phyloP scores from a whole-genome alignment of 2,113 vertebrate genomes.

The Emydura subglobosa region DNA sequence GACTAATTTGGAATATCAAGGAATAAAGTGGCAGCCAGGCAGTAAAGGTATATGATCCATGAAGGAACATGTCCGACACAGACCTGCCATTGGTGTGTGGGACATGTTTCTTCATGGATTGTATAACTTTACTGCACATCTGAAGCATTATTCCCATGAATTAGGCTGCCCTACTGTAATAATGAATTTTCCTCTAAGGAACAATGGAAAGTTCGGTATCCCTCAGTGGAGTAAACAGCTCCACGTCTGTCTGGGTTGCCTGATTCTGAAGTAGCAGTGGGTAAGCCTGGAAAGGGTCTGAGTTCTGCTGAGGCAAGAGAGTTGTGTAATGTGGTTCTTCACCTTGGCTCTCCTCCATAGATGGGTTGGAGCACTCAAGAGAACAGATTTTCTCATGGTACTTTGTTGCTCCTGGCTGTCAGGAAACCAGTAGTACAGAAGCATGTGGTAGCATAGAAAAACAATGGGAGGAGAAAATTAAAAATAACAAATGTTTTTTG shows the following conservation, averaged over 20 bases:
- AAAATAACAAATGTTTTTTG: not conserved
- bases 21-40: not conserved
- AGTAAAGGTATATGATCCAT: not conserved
- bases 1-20: not conserved
- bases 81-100: not conserved
- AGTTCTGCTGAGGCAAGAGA: not conserved
- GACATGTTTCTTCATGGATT: fast-evolving
- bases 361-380: not conserved
- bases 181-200: not conserved
- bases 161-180: not conserved
- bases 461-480: slow-evolving; percentile 60
- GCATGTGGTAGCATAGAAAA: not conserved
- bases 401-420: slow-evolving; percentile 58
- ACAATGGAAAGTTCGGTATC: not conserved
- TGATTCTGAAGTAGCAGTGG: not conserved
- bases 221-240: not conserved
- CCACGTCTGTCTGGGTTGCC: not conserved
- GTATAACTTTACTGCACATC: not conserved
- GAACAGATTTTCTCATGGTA: not conserved
- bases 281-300: not conserved
- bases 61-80: not conserved
- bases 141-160: not conserved
- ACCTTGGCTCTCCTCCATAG: fast-evolving
- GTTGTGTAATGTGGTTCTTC: not conserved
- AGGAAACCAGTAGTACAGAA: slow-evolving; percentile 36